phyloP scores from a whole-genome alignment of 2,888 invertebrate genomes.

The Cordilura impudica region DNA sequence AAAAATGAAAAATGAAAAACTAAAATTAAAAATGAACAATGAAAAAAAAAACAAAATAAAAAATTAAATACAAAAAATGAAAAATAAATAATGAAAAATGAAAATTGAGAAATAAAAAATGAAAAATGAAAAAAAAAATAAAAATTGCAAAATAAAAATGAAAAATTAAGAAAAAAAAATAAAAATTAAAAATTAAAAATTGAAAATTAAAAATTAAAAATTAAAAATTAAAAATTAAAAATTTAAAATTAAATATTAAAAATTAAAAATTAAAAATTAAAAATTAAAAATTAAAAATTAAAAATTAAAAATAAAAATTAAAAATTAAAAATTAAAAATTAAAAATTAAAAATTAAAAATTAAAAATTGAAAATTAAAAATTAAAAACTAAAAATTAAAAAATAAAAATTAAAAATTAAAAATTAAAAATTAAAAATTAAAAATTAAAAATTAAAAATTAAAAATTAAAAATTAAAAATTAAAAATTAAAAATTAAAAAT shows the following conservation, averaged over 20 bases:
- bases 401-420: conserved; percentile 6
- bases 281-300: background rate
- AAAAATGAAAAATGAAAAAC: no score
- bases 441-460: background rate
- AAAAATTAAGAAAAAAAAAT: no score
- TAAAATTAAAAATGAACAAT: no score
- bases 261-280: background rate
- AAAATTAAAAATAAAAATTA: background rate
- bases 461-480: background rate
- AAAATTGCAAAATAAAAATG: background rate
- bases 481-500: background rate
- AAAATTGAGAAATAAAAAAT: no score
- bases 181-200: no score
- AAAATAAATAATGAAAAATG: no score
- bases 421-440: background rate
- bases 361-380: no score
- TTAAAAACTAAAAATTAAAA: no score
- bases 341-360: background rate
- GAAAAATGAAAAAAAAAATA: no score
- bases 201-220: no score
- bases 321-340: background rate
- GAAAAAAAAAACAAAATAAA: no score
- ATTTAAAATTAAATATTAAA: background rate
- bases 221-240: background rate
- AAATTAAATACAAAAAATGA: no score